phyloP scores from a whole-genome alignment of 2,113 vertebrate species.

The Eupsittula cactorum region DNA sequence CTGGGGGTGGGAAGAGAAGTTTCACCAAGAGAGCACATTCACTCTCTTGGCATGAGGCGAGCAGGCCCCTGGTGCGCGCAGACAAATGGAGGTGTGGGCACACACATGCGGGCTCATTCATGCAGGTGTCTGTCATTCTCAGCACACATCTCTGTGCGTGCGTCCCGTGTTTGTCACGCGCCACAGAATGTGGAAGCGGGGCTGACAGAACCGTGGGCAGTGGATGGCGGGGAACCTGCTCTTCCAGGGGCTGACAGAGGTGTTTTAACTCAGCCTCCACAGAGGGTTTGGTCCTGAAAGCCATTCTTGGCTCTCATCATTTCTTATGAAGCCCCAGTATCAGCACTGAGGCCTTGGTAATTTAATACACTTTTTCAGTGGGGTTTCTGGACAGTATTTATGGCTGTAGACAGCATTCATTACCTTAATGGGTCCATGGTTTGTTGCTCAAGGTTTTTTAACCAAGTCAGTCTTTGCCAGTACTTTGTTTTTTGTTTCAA shows the following conservation, averaged over 20 bases:
- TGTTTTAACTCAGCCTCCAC: background rate
- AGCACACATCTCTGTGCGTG: rapidly evolving
- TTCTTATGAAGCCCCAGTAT: rapidly evolving
- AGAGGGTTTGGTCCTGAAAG: background rate
- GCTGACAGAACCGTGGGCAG: rapidly evolving
- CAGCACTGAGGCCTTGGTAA: background rate
- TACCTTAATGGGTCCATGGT: background rate
- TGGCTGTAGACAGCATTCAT: background rate
- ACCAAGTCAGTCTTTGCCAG: background rate
- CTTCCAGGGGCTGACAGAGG: background rate
- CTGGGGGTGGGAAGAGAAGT: background rate
- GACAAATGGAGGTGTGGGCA: rapidly evolving
- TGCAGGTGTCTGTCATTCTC: background rate
- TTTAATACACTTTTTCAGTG: background rate
- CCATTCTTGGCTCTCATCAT: background rate
- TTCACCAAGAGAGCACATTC: background rate
- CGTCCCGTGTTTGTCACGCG: rapidly evolving
- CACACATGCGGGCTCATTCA: rapidly evolving
- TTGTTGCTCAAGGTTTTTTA: background rate
- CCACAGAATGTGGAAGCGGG: rapidly evolving
- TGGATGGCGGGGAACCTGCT: background rate
- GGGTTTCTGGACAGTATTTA: background rate
- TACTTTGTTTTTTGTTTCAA: background rate
- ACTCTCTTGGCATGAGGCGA: background rate
- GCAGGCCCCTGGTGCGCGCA: background rate